Percentiles rank a stretch among this genome's conserved stretches.
These are phyloP conservation scores for Dyspetes luteomarginatus DNA, from an alignment of 2,888 invertebrate genomes.

Conservation along the genomic window DNA sequence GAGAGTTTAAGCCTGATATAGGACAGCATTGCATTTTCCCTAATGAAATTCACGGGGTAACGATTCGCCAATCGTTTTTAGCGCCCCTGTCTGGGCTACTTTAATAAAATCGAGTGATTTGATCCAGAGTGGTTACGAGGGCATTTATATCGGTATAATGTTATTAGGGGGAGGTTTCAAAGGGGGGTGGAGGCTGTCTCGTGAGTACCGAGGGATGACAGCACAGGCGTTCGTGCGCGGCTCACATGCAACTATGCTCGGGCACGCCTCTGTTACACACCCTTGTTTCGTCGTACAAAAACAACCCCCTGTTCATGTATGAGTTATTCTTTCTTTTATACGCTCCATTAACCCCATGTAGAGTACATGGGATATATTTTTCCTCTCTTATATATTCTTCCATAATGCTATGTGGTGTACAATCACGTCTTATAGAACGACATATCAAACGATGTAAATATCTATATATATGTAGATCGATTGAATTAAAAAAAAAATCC, in stretches of 20 bases:
- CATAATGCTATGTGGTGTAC: constrained; percentile 47
- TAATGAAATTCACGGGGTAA: constrained; percentile 16
- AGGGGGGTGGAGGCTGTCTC: constrained; percentile 5
- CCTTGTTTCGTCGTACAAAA: constrained; percentile 35
- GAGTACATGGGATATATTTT: constrained; percentile 40
- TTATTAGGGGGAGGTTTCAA: constrained; percentile 51
- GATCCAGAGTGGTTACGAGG: constrained; percentile 59
- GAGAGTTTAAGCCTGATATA: constrained; percentile 6
- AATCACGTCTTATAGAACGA: constrained; percentile 51
- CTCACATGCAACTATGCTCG: constrained; percentile 32
- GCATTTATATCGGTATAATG: constrained; percentile 65
- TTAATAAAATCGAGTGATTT: constrained; percentile 67
- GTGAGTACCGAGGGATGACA: constrained; percentile 58
- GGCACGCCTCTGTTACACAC: constrained; percentile 10
- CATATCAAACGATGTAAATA: constrained; percentile 25
- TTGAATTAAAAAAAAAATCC: constrained; percentile 61
- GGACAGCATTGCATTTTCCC: constrained; percentile 21
- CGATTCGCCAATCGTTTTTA: constrained; percentile 19
- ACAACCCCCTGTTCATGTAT: constrained; percentile 30
- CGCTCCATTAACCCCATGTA: constrained; percentile 61
- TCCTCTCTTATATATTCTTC: constrained; percentile 47
- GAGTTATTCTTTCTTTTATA: constrained; percentile 63
- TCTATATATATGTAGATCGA: constrained; percentile 8
- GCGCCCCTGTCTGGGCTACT: constrained; percentile 7
- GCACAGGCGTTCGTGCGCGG: constrained; percentile 52